These are phyloP conservation scores for Pollenia angustigena DNA, from an alignment of 2,888 invertebrate genomes.

Conservation along the genomic window DNA sequence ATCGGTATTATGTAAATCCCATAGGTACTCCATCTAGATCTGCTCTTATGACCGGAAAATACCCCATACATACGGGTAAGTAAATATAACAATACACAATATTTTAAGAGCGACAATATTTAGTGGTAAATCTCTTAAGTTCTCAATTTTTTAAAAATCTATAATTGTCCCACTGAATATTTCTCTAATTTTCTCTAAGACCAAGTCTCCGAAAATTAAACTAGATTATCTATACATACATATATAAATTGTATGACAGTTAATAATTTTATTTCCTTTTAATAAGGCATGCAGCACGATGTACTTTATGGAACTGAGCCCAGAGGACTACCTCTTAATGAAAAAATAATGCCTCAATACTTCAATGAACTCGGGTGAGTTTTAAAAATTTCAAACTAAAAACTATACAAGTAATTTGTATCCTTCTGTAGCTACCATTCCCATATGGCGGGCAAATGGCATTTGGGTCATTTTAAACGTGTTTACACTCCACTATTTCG, in stretches of 20 bases:
- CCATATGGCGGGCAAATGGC: constrained; percentile 94
- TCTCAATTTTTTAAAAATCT: too few relatives aligned
- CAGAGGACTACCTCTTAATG: constrained; percentile 91
- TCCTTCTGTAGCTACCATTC: constrained; percentile 85
- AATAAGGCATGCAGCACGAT: constrained; percentile 89
- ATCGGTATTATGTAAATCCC: constrained; percentile 95
- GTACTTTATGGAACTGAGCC: constrained; percentile 92
- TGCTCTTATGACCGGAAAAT: constrained; percentile 95
- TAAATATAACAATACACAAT: not conserved
- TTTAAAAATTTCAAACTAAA: not conserved
- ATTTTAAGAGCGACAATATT: not conserved
- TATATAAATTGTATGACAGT: too few relatives aligned
- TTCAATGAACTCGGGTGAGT: constrained; percentile 88
- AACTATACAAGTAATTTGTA: not conserved
- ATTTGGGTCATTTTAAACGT: constrained; percentile 90
- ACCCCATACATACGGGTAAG: constrained; percentile 91
- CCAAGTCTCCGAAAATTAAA: too few relatives aligned
- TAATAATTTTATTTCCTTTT: not conserved
- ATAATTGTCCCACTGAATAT: not conserved
- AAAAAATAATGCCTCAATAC: constrained; percentile 93
- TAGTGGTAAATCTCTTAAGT: too few relatives aligned
- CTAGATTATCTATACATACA: too few relatives aligned
- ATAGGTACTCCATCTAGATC: constrained; percentile 96
- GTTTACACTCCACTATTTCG: constrained; percentile 90
- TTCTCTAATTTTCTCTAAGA: too few relatives aligned